phyloP scores from a whole-genome alignment of 2,797 vertebrate species.

The Triplophysa bombifrons region DNA sequence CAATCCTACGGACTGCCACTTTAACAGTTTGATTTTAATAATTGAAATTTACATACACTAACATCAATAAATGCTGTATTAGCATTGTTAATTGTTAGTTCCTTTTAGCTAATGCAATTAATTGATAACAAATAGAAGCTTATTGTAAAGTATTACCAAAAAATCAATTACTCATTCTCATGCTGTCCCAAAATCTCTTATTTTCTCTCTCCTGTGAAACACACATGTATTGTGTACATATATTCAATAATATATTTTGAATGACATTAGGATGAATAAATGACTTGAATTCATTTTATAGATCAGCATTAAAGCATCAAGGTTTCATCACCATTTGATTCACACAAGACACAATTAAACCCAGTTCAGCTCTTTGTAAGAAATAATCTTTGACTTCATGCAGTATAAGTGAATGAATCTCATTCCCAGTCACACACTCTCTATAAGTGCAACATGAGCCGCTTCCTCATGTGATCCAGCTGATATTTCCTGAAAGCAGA shows the following conservation, averaged over 20 bases:
- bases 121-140: too few species aligned
- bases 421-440: conserved; percentile 5
- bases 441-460: neutral
- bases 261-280: neutral
- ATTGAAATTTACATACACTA: too few species aligned
- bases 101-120: too few species aligned
- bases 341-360: conserved; percentile 7
- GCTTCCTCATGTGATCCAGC: neutral
- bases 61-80: too few species aligned
- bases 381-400: neutral
- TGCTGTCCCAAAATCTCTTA: neutral
- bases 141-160: neutral
- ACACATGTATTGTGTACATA: too few species aligned
- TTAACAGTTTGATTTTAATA: too few species aligned
- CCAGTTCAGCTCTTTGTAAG: neutral
- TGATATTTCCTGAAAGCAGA: conserved; percentile 18
- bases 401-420: neutral
- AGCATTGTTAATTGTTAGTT: too few species aligned
- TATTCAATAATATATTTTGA: neutral
- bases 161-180: neutral
- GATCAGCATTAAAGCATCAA: neutral
- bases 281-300: neutral
- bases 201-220: neutral
- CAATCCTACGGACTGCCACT: too few species aligned
- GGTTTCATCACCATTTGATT: neutral